A percentile compares a stretch with the other conserved stretches of the same genome.
phyloP scores from a whole-genome alignment of 2,797 vertebrate species.

The Babyrousa celebensis region DNA sequence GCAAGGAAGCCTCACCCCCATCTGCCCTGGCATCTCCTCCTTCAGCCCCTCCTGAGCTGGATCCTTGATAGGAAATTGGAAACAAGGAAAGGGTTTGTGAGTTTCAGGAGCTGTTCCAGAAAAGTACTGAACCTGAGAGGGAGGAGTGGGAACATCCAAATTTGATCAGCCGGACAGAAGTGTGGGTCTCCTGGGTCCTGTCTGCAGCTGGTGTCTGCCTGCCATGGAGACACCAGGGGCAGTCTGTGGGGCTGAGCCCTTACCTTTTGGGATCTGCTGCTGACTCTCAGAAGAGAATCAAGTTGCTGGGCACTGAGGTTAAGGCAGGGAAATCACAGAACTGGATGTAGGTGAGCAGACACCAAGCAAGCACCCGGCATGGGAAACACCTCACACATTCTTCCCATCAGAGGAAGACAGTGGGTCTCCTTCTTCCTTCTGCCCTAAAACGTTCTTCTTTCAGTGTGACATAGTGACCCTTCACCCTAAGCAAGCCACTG shows the following conservation, averaged over 20 bases:
- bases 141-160: not conserved
- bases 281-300: not conserved
- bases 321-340: not conserved
- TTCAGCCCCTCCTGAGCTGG: not conserved
- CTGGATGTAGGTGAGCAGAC: not conserved
- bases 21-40: not conserved
- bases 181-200: too few species aligned
- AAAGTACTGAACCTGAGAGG: not conserved
- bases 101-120: not conserved
- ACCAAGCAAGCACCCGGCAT: not conserved
- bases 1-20: fast-evolving
- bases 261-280: not conserved
- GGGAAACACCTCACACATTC: not conserved
- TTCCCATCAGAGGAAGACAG: not conserved
- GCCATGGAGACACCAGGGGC: too few species aligned
- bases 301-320: not conserved
- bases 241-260: not conserved
- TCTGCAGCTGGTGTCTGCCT: not conserved
- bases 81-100: not conserved
- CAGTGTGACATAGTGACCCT: not conserved
- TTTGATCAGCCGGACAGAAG: not conserved
- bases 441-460: not conserved
- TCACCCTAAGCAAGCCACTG: not conserved
- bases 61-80: not conserved
- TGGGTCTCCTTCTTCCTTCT: not conserved